Evolutionary conservation across 2,797 vertebrate species (phyloP).

Genomic region (Merluccius polli): DNA sequence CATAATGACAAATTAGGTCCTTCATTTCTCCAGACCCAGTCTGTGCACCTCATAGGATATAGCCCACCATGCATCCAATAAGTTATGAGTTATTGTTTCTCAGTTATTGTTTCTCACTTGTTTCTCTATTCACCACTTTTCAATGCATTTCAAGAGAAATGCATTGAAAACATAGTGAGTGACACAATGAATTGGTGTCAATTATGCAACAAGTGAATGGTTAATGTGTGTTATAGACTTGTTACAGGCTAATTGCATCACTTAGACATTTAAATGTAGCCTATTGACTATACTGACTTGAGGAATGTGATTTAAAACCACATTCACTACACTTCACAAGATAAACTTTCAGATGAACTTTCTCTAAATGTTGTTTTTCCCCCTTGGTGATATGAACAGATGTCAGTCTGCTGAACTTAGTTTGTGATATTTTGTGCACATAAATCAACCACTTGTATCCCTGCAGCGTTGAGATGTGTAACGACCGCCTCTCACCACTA

Average conservation of each 20-base stretch:
- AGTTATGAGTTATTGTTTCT: no score
- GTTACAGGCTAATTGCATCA: neutral
- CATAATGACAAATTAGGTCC: neutral
- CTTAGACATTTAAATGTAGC: neutral
- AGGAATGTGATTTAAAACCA: neutral
- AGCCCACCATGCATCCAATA: neutral
- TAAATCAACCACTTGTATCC: neutral
- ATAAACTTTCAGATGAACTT: neutral
- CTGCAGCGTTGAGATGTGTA: conserved; percentile 33
- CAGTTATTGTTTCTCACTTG: no score
- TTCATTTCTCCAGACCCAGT: neutral
- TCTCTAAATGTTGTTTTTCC: neutral
- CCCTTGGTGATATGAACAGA: neutral
- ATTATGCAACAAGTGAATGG: neutral
- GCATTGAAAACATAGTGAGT: neutral
- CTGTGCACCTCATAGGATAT: neutral
- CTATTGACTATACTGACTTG: neutral
- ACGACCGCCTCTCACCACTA: conserved; percentile 14
- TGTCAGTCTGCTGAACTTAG: neutral
- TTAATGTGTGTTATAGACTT: neutral
- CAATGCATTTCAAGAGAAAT: neutral
- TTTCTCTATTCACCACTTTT: neutral
- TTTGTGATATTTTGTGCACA: neutral
- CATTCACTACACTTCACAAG: neutral
- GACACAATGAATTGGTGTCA: neutral